These are phyloP conservation scores for Eupithecia inturbata DNA, from an alignment of 2,888 invertebrate genomes.

Conservation along the genomic window DNA sequence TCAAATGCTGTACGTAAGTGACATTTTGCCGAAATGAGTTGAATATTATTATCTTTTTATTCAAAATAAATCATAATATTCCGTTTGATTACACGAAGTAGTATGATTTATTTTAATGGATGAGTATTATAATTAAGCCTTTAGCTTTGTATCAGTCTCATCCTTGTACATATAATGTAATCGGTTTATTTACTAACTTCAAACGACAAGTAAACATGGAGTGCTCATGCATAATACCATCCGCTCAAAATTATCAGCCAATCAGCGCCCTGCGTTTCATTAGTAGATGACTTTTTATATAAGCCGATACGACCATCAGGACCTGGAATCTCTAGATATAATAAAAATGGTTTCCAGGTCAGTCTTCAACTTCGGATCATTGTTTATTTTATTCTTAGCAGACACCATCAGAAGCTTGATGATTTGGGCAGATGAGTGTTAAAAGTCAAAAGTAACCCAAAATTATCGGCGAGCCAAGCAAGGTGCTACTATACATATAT, in stretches of 20 bases:
- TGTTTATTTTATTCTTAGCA: not conserved
- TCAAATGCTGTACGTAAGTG: not conserved
- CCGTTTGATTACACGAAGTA: no score
- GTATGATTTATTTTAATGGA: no score
- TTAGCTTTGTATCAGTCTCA: not conserved
- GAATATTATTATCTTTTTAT: not conserved
- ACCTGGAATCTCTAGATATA: no score
- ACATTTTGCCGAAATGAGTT: not conserved
- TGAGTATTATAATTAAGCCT: not conserved
- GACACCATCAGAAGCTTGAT: not conserved
- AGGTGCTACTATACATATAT: not conserved
- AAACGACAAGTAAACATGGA: slow-evolving; percentile 8
- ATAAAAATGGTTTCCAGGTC: not conserved
- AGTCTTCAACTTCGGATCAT: no score
- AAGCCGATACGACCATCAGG: slow-evolving; percentile 10
- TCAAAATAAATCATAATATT: not conserved
- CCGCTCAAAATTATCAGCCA: slow-evolving; percentile 24
- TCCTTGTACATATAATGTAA: not conserved
- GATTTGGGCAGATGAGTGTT: not conserved
- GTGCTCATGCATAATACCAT: slow-evolving; percentile 21
- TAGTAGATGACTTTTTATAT: not conserved
- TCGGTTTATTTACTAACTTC: slow-evolving; percentile 3
- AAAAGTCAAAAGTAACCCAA: not conserved
- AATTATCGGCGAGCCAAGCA: not conserved
- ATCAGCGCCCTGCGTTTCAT: slow-evolving; percentile 22